A percentile compares a stretch with the other conserved stretches of the same genome.
Evolutionary conservation across 2,113 vertebrate species (phyloP).

Genomic region (Odocoileus hemionus): DNA sequence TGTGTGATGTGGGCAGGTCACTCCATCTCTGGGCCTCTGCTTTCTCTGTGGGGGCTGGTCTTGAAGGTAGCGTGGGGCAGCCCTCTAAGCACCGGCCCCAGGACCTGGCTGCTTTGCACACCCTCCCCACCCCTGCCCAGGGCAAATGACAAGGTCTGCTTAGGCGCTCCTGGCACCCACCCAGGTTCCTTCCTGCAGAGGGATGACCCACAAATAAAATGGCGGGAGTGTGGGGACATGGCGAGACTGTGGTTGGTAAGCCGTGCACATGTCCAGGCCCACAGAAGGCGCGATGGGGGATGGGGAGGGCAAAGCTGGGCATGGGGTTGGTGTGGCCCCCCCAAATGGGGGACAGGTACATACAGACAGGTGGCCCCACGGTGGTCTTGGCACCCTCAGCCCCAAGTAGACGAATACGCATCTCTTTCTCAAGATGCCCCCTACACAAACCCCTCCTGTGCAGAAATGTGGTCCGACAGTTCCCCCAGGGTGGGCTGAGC

Average conservation of each 20-base stretch:
- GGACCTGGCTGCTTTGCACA: background rate
- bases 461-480: background rate
- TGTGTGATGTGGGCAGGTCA: background rate
- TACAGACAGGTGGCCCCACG: background rate
- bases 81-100: background rate
- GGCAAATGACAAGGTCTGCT: background rate
- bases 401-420: fast-evolving
- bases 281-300: background rate
- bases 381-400: background rate
- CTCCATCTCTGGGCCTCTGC: background rate
- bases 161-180: background rate
- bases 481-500: background rate
- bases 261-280: background rate
- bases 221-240: background rate
- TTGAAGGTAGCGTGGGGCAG: background rate
- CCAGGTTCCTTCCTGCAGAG: background rate
- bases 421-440: background rate
- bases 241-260: fast-evolving
- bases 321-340: fast-evolving
- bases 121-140: background rate
- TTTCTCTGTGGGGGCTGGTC: background rate
- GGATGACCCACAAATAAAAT: background rate
- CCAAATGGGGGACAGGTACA: background rate
- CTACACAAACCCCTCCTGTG: background rate
- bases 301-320: background rate